Base-by-base conservation (phyloP, 2,113 vertebrate genomes). In the Amblyopsis rosae region DNA sequence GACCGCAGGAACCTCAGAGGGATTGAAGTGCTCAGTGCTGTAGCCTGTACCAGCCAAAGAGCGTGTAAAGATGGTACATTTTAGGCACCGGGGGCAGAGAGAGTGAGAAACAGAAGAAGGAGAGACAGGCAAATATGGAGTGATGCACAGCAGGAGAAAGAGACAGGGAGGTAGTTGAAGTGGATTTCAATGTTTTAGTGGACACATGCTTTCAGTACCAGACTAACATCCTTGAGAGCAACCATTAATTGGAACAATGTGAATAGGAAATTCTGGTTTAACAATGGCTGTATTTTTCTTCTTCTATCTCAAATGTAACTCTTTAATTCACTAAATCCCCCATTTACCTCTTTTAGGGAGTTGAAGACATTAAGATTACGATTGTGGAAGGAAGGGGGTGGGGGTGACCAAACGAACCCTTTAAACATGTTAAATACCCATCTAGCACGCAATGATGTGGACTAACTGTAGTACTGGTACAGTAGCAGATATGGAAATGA, bases 241-340 rank as follows among this genome's bases (percentile, higher is more conserved):
- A 72, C 72, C 75, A 70, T 79, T 90, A 90, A 91, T 91, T 91
- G 86, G 75, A 91, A 90, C 90, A 90, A 90, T 78, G 71, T 90
- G 89, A 86, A 64, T 71, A 79, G 82, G 86, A 91, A 90, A 89
- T 77, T 65, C 77, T 73, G 67, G 82, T 82, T 88, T 81, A 87
- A 87, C 85, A 89, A 88, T 83, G 75, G 76, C 48, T 68, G 56
- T 11, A 66, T 79, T 75, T 85, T 85, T 87, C 79, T 72, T 64
- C 69, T 57, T 73, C 60, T 66, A 58, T 69, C 72, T 49, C 51
- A 69, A 64, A 77, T 53, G 13, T 16, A 71, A 50, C 63, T 75
- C 86, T 65, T 68, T 79, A 64, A 41, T 69, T 73, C 76, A 62
- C 70, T 77, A 35, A 46, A 41, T 33, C 12, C 12, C 13, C 33